Conservation (phyloP, 2,888 invertebrate genomes). For the Argyresthia albistria region DNA sequence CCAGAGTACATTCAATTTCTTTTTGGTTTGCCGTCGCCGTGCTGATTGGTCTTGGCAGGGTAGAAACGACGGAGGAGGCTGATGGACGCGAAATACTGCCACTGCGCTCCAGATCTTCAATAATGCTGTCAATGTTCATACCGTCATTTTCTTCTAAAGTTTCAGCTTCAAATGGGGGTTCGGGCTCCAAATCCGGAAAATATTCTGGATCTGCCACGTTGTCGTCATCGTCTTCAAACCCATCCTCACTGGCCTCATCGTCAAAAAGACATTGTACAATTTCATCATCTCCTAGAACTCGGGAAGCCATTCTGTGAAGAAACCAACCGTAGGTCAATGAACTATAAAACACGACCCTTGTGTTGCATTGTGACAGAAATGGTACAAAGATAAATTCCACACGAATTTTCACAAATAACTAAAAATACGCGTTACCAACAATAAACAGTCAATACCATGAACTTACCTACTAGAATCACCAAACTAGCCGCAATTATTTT, state of each 20-base stretch:
- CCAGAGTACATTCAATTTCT: conserved; percentile 7
- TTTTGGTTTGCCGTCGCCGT: not conserved
- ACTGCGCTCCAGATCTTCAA: not conserved
- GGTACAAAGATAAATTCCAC: too few relatives aligned
- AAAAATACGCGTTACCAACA: too few relatives aligned
- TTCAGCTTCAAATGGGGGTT: not conserved
- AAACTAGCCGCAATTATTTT: too few relatives aligned
- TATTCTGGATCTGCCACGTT: conserved; percentile 4
- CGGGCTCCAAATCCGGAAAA: not conserved
- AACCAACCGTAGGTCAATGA: too few relatives aligned
- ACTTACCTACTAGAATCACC: too few relatives aligned
- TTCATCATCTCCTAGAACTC: too few relatives aligned
- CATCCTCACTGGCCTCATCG: too few relatives aligned
- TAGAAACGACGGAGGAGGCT: not conserved
- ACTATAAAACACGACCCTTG: too few relatives aligned
- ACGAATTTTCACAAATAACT: too few relatives aligned
- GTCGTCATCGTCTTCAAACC: not conserved
- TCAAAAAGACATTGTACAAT: not conserved
- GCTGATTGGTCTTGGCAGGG: not conserved
- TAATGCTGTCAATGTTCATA: not conserved
- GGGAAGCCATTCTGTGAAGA: too few relatives aligned
- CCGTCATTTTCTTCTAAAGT: not conserved
- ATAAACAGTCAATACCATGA: too few relatives aligned
- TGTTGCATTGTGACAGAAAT: too few relatives aligned
- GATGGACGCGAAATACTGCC: not conserved